These are phyloP conservation scores for Butorides virescens DNA, from an alignment of 2,113 vertebrate genomes.

Conservation along the genomic window DNA sequence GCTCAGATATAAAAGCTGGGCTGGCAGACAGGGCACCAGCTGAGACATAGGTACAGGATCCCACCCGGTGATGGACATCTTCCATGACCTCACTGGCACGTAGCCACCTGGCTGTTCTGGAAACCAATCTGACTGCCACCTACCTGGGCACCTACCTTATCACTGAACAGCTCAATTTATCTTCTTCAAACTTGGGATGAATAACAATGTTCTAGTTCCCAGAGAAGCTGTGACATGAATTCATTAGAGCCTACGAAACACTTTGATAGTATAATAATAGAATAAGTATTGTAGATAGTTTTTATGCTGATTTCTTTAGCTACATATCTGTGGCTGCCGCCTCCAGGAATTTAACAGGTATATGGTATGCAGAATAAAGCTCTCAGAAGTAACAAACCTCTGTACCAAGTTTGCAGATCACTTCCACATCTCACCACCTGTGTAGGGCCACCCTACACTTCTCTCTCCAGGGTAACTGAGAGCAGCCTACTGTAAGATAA, in stretches of 20 bases:
- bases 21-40: background rate
- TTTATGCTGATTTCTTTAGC: slow-evolving; percentile 20
- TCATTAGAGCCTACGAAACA: background rate
- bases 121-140: background rate
- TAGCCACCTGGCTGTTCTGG: background rate
- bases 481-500: background rate
- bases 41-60: background rate
- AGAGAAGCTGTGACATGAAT: background rate
- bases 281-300: slow-evolving; percentile 1
- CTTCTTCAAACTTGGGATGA: background rate
- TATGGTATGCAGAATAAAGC: background rate
- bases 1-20: background rate
- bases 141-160: background rate
- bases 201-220: slow-evolving; percentile 1
- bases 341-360: background rate
- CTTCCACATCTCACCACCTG: background rate
- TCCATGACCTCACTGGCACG: background rate
- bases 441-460: background rate
- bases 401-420: background rate
- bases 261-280: background rate
- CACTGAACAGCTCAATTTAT: background rate
- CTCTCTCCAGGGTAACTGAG: background rate
- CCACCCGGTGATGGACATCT: rapidly evolving
- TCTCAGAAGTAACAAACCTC: background rate
- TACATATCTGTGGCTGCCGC: background rate